These are phyloP conservation scores for Pelosia muscerda DNA, from an alignment of 2,888 invertebrate genomes.

Conservation along the genomic window DNA sequence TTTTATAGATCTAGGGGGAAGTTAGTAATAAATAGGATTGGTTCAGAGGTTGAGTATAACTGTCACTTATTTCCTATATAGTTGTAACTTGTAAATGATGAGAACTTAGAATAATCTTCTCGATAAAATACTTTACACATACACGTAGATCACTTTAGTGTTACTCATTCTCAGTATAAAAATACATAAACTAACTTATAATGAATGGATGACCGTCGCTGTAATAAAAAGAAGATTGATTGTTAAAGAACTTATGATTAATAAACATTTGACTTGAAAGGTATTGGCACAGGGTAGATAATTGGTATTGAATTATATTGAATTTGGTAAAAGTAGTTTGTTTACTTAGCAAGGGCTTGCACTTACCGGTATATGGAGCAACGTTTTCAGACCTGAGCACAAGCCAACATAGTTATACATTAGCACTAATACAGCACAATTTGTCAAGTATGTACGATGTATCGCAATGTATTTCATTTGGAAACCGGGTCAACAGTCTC, in stretches of 20 bases:
- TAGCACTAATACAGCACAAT: slow-evolving; percentile 27
- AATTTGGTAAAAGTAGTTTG: slow-evolving; percentile 19
- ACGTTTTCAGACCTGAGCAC: slow-evolving; percentile 15
- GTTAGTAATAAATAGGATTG: too few relatives aligned
- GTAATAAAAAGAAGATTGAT: slow-evolving; percentile 45
- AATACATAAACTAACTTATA: slow-evolving; percentile 36
- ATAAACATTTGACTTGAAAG: slow-evolving; percentile 29
- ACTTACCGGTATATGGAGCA: slow-evolving; percentile 19
- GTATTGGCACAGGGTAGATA: slow-evolving; percentile 17
- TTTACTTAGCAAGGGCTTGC: slow-evolving; percentile 16
- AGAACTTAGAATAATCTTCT: too few relatives aligned
- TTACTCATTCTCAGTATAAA: slow-evolving; percentile 34
- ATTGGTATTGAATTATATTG: neutral
- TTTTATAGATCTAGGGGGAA: neutral
- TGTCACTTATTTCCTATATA: too few relatives aligned
- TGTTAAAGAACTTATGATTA: slow-evolving; percentile 41
- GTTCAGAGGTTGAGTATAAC: too few relatives aligned
- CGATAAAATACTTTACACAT: slow-evolving; percentile 1
- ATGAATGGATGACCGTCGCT: slow-evolving; percentile 11
- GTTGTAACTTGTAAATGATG: too few relatives aligned
- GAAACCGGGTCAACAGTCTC: slow-evolving; percentile 50
- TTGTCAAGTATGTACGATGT: slow-evolving; percentile 37
- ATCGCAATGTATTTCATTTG: slow-evolving; percentile 39
- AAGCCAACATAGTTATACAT: slow-evolving; percentile 24
- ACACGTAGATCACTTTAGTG: too few relatives aligned